phyloP scores from a whole-genome alignment of 23 tunicate species.

The Trididemnum nubilum region DNA sequence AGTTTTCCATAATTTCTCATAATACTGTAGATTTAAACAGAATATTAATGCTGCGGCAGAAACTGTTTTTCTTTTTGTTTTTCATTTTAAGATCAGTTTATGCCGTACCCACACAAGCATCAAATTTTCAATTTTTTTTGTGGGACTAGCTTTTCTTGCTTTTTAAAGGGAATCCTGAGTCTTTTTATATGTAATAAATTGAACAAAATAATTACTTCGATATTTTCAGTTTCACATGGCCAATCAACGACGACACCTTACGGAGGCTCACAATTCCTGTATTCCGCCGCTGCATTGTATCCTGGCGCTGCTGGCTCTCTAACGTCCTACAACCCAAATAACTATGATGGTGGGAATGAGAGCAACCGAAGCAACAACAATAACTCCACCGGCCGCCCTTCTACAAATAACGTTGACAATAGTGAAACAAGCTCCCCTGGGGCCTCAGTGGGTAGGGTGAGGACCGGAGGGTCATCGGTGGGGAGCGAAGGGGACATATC shows the following conservation, averaged over 20 bases:
- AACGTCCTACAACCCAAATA: constrained; percentile 38
- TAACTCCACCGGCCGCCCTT: constrained; percentile 11
- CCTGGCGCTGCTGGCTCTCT: constrained; percentile 51
- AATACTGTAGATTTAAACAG: no score
- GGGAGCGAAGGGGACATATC: constrained; percentile 88
- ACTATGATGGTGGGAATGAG: constrained; percentile 41
- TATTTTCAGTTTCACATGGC: constrained; percentile 40
- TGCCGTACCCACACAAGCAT: no score
- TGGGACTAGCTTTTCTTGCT: no score
- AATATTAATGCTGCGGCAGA: no score
- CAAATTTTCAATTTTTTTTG: no score
- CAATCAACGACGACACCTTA: constrained; percentile 50
- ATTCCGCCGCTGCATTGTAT: constrained; percentile 61
- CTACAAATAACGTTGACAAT: constrained; percentile 44
- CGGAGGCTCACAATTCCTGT: constrained; percentile 42
- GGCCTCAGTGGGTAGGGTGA: constrained; percentile 45
- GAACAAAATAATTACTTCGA: no score
- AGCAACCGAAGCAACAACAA: constrained; percentile 19
- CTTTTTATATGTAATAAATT: no score
- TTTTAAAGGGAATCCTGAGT: no score
- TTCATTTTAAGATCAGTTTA: no score
- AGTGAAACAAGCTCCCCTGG: constrained; percentile 57
- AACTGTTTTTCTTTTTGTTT: no score
- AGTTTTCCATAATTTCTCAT: no score
- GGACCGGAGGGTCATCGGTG: constrained; percentile 73